Evolutionary conservation across 2,888 invertebrate species (phyloP).

Genomic region (Podabrus alpinus): DNA sequence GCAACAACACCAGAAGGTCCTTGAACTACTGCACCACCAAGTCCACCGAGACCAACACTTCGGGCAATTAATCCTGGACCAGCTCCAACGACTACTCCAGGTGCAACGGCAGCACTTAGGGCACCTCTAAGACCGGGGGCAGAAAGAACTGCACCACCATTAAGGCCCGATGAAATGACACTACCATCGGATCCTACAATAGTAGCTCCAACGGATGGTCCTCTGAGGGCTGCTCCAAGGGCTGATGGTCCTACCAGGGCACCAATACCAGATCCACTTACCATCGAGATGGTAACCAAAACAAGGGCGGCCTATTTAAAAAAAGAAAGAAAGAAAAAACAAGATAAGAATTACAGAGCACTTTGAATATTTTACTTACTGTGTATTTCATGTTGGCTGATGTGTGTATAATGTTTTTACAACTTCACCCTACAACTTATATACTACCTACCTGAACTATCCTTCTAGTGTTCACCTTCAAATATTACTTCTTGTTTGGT

Average conservation of each 20-base stretch:
- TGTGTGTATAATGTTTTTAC: neutral
- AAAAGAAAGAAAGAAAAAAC: too few relatives aligned
- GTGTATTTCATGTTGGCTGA: neutral
- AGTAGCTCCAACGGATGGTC: slow-evolving; percentile 16
- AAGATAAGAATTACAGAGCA: neutral
- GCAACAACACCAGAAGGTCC: neutral
- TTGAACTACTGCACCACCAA: neutral
- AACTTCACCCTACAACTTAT: neutral
- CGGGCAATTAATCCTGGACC: neutral
- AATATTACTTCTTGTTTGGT: neutral
- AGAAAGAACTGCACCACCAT: slow-evolving; percentile 53
- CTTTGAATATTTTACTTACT: neutral
- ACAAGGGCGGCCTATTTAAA: neutral
- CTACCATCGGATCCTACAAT: slow-evolving; percentile 52
- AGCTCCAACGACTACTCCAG: neutral
- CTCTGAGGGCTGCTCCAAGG: slow-evolving; percentile 21
- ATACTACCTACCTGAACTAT: neutral
- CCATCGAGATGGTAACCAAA: slow-evolving; percentile 15
- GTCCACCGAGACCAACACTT: neutral
- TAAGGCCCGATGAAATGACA: slow-evolving; percentile 55
- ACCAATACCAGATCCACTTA: slow-evolving; percentile 28
- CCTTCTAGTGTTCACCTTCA: neutral
- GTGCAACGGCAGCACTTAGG: slow-evolving; percentile 6
- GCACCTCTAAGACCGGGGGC: slow-evolving; percentile 44
- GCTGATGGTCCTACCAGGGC: slow-evolving; percentile 30